These are phyloP conservation scores for Hylyphantes graminicola DNA, from an alignment of 1,140 invertebrate species.

Conservation along the genomic window DNA sequence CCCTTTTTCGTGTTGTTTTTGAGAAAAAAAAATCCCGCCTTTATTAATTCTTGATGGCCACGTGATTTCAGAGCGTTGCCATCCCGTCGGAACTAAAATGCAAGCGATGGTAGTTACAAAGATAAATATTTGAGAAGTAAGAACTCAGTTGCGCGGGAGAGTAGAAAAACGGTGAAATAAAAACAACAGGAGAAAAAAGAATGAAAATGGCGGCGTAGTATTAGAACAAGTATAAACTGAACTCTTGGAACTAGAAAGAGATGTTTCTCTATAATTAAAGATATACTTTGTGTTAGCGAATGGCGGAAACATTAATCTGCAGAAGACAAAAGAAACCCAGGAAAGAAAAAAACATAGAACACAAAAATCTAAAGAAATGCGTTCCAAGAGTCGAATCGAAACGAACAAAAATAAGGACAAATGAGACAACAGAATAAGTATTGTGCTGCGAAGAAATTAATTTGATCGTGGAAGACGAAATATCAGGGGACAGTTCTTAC, in stretches of 20 bases:
- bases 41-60: conserved; percentile 60
- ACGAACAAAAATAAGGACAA: conserved; percentile 50
- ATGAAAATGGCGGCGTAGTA: conserved; percentile 29
- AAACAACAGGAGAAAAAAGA: not conserved
- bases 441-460: conserved; percentile 42
- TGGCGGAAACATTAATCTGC: conserved; percentile 53
- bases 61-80: conserved; percentile 60
- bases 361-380: conserved; percentile 49
- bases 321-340: conserved; percentile 44
- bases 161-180: conserved; percentile 48
- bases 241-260: conserved; percentile 33
- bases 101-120: conserved; percentile 54
- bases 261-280: conserved; percentile 61
- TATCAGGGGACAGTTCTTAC: not conserved
- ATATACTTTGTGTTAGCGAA: conserved; percentile 59
- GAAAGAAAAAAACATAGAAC: conserved; percentile 9
- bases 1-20: not conserved
- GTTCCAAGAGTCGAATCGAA: conserved; percentile 44
- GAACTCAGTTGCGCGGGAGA: conserved; percentile 16
- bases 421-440: conserved; percentile 44
- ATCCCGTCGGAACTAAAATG: conserved; percentile 43
- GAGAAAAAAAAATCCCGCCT: conserved; percentile 32
- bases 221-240: conserved; percentile 60
- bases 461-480: conserved; percentile 44
- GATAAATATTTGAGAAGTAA: conserved; percentile 59